These are phyloP conservation scores for Tiliacea aurago DNA, from an alignment of 2,888 invertebrate species.

Conservation along the genomic window DNA sequence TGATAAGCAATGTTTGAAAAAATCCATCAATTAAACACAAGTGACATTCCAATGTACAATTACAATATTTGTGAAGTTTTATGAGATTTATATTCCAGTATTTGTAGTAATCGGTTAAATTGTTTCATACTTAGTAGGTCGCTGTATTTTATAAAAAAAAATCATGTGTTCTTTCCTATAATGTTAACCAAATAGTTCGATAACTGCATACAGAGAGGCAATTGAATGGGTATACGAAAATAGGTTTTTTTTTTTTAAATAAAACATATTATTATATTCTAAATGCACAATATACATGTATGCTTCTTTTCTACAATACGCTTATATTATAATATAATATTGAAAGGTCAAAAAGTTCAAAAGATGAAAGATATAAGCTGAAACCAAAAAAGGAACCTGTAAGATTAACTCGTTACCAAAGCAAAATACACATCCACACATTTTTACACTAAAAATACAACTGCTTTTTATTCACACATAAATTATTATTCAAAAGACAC, in stretches of 20 bases:
- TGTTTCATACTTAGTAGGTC: not conserved
- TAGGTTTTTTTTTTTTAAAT: no score
- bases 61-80: constrained; percentile 23
- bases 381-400: not conserved
- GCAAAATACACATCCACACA: not conserved
- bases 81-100: constrained; percentile 3
- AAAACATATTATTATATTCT: no score
- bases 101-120: not conserved
- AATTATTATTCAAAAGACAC: constrained; percentile 6
- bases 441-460: constrained; percentile 5
- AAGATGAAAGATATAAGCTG: no score
- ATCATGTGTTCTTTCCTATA: accelerated
- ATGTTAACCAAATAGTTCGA: not conserved
- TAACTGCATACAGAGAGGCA: accelerated
- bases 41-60: constrained; percentile 11
- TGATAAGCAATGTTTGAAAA: constrained; percentile 2
- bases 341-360: not conserved
- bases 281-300: not conserved
- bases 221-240: no score
- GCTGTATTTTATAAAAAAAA: not conserved
- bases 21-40: constrained; percentile 21
- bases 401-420: not conserved
- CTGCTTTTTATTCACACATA: constrained; percentile 21
- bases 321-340: no score
- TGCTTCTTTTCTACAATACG: not conserved